These are phyloP conservation scores for Eumaeus atala DNA, from an alignment of 1,140 invertebrate genomes.

Conservation along the genomic window DNA sequence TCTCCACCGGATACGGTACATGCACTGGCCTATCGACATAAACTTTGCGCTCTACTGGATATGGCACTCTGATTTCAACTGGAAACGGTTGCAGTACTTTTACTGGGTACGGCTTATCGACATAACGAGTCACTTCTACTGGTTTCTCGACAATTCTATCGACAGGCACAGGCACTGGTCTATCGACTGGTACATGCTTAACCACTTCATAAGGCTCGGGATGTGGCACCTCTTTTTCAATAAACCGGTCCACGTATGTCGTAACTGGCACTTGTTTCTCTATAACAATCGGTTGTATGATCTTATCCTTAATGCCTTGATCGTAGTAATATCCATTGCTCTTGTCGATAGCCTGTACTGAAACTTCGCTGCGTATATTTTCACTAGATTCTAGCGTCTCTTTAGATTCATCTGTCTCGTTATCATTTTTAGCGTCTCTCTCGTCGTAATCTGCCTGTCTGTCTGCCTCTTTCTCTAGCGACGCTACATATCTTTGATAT, in stretches of 20 bases:
- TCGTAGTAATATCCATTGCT: constrained; percentile 37
- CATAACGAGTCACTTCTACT: constrained; percentile 66
- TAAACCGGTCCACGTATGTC: constrained; percentile 71
- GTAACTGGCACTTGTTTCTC: constrained; percentile 74
- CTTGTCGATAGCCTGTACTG: constrained; percentile 35
- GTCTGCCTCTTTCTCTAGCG: constrained; percentile 35
- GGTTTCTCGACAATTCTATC: constrained; percentile 71
- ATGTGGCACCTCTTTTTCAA: constrained; percentile 74
- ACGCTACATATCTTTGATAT: constrained; percentile 50
- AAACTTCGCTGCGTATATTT: constrained; percentile 40
- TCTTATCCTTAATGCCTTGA: constrained; percentile 27
- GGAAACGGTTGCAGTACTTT: constrained; percentile 70
- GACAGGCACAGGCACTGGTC: constrained; percentile 69
- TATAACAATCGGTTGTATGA: constrained; percentile 66
- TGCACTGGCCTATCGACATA: constrained; percentile 73
- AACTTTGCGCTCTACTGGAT: constrained; percentile 72
- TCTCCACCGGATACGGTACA: constrained; percentile 75
- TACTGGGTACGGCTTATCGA: constrained; percentile 68
- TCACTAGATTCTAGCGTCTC: constrained; percentile 46
- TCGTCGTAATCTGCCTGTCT: constrained; percentile 40
- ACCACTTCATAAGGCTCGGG: constrained; percentile 71
- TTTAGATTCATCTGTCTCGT: constrained; percentile 32
- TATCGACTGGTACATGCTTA: constrained; percentile 63
- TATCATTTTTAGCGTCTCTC: constrained; percentile 31
- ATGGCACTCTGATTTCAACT: constrained; percentile 64